phyloP scores from a whole-genome alignment of 2,888 invertebrate genomes.

The Leistus spinibarbis region DNA sequence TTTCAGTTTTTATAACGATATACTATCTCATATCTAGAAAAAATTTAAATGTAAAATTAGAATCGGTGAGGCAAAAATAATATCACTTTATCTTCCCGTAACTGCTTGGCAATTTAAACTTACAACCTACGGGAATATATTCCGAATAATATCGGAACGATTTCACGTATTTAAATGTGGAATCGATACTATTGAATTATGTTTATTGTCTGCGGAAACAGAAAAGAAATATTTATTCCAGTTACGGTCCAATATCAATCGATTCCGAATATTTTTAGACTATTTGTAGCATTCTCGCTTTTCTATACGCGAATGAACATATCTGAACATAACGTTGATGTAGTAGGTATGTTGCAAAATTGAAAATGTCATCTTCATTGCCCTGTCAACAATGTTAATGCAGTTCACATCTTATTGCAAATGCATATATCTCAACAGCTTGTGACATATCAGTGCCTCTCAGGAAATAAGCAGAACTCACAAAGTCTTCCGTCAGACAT shows the following conservation, averaged over 20 bases:
- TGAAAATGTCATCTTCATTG: neutral
- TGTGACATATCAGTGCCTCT: neutral
- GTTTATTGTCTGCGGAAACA: constrained; percentile 25
- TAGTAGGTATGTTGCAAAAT: neutral
- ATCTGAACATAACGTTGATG: neutral
- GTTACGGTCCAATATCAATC: neutral
- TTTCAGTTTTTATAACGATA: no score
- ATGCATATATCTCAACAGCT: neutral
- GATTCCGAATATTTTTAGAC: neutral
- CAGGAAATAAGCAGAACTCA: neutral
- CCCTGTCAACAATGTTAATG: neutral
- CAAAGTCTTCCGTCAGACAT: neutral
- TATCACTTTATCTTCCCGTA: constrained; percentile 21
- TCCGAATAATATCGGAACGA: constrained; percentile 30
- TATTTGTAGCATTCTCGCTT: no score
- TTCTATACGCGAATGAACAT: no score
- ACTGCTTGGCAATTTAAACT: constrained; percentile 1
- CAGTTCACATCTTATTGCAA: neutral
- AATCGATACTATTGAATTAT: constrained; percentile 30
- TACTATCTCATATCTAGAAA: no score
- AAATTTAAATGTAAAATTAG: neutral
- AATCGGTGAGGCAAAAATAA: constrained; percentile 19
- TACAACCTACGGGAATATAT: constrained; percentile 15
- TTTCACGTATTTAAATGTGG: constrained; percentile 21
- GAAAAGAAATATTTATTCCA: neutral